These are phyloP conservation scores for Oasisia sp. DNA, from an alignment of 2,888 invertebrate genomes.

Conservation along the genomic window DNA sequence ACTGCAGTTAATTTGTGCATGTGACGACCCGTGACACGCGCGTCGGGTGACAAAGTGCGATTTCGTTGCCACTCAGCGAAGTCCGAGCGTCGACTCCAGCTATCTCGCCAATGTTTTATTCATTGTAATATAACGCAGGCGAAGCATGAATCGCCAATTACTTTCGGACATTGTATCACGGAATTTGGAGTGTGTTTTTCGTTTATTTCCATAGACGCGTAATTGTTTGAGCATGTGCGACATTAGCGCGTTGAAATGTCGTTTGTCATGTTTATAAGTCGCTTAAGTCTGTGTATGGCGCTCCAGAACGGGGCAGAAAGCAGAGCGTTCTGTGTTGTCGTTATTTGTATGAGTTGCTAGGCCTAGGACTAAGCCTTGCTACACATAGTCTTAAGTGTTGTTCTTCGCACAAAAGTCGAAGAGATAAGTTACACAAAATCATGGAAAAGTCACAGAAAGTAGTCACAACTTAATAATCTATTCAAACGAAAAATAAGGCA, in stretches of 20 bases:
- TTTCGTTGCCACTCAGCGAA: not conserved
- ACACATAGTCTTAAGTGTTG: not conserved
- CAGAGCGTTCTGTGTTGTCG: not conserved
- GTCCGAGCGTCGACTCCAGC: not conserved
- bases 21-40: not conserved
- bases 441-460: no score
- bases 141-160: conserved; percentile 8
- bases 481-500: no score
- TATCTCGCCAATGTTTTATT: not conserved
- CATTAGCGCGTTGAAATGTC: not conserved
- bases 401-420: not conserved
- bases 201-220: not conserved
- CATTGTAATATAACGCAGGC: not conserved
- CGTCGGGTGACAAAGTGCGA: conserved; percentile 12
- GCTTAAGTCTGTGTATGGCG: not conserved
- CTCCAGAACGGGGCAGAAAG: not conserved
- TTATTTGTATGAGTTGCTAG: not conserved
- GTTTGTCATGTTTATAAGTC: not conserved
- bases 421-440: no score
- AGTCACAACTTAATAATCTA: no score
- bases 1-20: not conserved
- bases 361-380: not conserved
- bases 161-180: not conserved
- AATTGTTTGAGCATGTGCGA: not conserved
- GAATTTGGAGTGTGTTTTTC: not conserved